Evolutionary conservation across 2,113 vertebrate species (phyloP).

Genomic region (Mormyrus iriodes): DNA sequence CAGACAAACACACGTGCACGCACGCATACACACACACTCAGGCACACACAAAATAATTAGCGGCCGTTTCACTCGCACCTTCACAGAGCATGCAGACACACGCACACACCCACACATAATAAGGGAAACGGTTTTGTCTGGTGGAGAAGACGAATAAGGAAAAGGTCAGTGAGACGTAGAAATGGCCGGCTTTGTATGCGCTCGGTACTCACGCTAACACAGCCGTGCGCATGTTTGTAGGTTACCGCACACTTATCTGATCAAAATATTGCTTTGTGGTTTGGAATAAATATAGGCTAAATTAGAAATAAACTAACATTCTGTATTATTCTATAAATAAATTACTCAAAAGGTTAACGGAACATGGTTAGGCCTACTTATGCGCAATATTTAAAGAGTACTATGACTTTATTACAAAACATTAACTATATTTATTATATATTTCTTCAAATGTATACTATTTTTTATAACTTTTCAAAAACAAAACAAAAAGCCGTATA

Average conservation of each 20-base stretch:
- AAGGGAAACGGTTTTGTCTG: conserved; percentile 61
- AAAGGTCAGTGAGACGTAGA: conserved; percentile 61
- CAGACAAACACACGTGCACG: conserved; percentile 30
- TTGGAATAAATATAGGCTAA: neutral
- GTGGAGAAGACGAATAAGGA: conserved; percentile 50
- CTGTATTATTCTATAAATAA: neutral
- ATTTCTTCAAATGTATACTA: neutral
- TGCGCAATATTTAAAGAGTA: neutral
- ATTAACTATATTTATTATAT: neutral
- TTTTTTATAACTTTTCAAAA: neutral
- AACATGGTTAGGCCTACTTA: neutral
- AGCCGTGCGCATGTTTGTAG: neutral
- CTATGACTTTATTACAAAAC: neutral
- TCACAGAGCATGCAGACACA: conserved; percentile 11
- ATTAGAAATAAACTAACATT: neutral
- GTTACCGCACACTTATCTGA: neutral
- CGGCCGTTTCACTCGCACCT: conserved; percentile 55
- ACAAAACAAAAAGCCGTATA: neutral
- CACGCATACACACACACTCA: conserved; percentile 28
- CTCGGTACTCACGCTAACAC: conserved; percentile 27
- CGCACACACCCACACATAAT: conserved; percentile 36
- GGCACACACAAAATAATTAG: conserved; percentile 37
- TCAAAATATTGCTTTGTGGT: neutral
- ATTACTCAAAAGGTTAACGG: neutral
- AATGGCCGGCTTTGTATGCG: conserved; percentile 24